These are phyloP conservation scores for Aspidapion aeneum DNA, from an alignment of 2,888 invertebrate genomes.

Conservation along the genomic window DNA sequence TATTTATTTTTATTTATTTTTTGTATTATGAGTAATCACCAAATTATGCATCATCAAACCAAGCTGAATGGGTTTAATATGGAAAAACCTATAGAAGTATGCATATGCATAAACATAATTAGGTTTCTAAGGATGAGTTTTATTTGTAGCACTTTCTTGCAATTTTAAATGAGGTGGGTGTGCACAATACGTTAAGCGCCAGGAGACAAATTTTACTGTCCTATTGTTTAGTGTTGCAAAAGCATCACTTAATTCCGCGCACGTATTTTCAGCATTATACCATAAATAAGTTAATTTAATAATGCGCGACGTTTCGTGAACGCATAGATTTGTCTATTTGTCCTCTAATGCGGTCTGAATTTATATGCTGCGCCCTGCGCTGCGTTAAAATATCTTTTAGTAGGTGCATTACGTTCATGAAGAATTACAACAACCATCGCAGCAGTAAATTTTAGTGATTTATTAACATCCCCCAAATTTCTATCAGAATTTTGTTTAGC, in stretches of 20 bases:
- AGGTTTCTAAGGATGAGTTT: too few relatives aligned
- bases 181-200: too few relatives aligned
- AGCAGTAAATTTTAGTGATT: neutral
- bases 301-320: neutral
- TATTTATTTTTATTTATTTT: too few relatives aligned
- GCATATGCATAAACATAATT: too few relatives aligned
- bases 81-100: too few relatives aligned
- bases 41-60: too few relatives aligned
- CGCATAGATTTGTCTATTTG: neutral
- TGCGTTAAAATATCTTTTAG: neutral
- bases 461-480: neutral
- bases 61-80: too few relatives aligned
- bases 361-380: neutral
- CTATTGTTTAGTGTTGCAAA: conserved; percentile 7
- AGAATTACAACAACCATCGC: neutral
- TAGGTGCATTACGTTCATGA: neutral
- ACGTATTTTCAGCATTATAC: conserved; percentile 23
- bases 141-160: too few relatives aligned
- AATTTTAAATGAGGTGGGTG: too few relatives aligned
- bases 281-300: conserved; percentile 26
- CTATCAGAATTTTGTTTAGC: too few relatives aligned
- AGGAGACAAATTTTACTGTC: neutral
- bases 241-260: conserved; percentile 18
- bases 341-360: neutral
- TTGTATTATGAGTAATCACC: too few relatives aligned